phyloP scores from a whole-genome alignment of 2,888 invertebrate species.

The Pterostichus niger region DNA sequence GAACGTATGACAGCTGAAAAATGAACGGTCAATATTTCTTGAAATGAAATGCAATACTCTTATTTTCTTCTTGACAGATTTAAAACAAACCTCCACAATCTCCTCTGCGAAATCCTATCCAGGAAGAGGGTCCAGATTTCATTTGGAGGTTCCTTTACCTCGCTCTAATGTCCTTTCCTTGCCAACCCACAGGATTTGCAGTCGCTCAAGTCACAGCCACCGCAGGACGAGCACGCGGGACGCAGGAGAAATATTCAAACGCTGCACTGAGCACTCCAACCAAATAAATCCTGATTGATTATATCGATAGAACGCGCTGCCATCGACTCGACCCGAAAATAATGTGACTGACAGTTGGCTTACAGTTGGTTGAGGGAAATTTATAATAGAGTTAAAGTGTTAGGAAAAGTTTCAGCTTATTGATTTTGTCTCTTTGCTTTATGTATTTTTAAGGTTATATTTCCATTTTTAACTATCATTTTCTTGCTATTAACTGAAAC shows the following conservation, averaged over 20 bases:
- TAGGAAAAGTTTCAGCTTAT: neutral
- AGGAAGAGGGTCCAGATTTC: conserved; percentile 16
- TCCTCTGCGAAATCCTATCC: conserved; percentile 30
- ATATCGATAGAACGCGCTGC: conserved; percentile 24
- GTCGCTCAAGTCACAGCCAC: conserved; percentile 45
- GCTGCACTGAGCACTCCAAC: conserved; percentile 34
- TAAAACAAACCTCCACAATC: conserved; percentile 26
- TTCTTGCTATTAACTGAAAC: too few species aligned
- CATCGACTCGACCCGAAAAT: conserved; percentile 32
- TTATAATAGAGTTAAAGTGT: conserved; percentile 31
- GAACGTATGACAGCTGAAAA: too few species aligned
- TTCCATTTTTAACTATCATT: too few species aligned
- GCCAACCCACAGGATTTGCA: conserved; percentile 45
- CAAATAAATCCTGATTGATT: conserved; percentile 50
- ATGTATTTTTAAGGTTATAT: too few species aligned
- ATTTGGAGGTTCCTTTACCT: conserved; percentile 50
- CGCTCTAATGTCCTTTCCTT: conserved; percentile 23
- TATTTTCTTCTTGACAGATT: neutral
- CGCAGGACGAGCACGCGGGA: conserved; percentile 22
- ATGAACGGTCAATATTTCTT: neutral
- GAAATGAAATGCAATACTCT: neutral
- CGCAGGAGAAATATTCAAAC: conserved; percentile 29
- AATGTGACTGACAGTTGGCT: conserved; percentile 46
- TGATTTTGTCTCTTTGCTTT: conserved; percentile 8
- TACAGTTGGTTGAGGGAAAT: conserved; percentile 25